Evolutionary conservation across 1,140 invertebrate genomes (phyloP), one percentile per base, ranked within the genome.

Genomic region (Chlorops oryzae): DNA sequence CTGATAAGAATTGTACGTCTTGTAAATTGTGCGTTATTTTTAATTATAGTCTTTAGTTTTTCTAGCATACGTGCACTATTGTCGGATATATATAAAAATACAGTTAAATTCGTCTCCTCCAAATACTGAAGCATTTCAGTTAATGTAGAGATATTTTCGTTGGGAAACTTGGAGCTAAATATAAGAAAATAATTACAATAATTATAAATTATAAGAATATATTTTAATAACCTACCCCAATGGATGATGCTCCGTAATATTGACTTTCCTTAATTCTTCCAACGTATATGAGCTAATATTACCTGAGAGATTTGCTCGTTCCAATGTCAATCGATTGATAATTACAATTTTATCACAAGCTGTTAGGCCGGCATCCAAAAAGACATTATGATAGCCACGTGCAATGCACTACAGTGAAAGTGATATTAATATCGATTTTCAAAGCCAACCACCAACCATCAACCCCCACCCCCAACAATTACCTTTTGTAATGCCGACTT

Each of bases 401-500:
- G 62, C 48, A n/a, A 61, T 56, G 34, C 70, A 72, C 70, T 72
- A 43, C 25, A 50, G 18, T 15, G 12, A 18, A 46, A n/a, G n/a
- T n/a, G n/a, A n/a, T n/a, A n/a, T n/a, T n/a, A n/a, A n/a, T n/a
- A n/a, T n/a, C n/a, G n/a, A n/a, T n/a, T n/a, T n/a, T 5, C 4
- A 15, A 15, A 46, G 47, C 48, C 46, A 47, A 55, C 44, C 55
- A 55, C 52, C 52, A 51, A 37, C n/a, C 25, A 18, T 7, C 5
- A 17, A 43, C 38, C 34, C 61, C 22, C 56, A 62, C 54, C 54
- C 41, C 34, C n/a, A n/a, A n/a, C n/a, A n/a, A n/a, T 47, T 52
- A 65, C 63, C 59, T 68, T 68, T 57, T 66, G 68, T 37, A 72
- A 55, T 45, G 66, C 69, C 39, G 66, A 64, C 50, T 57, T 59